Conservation (phyloP, 2,797 vertebrate genomes). For the Oophaga sylvatica region DNA sequence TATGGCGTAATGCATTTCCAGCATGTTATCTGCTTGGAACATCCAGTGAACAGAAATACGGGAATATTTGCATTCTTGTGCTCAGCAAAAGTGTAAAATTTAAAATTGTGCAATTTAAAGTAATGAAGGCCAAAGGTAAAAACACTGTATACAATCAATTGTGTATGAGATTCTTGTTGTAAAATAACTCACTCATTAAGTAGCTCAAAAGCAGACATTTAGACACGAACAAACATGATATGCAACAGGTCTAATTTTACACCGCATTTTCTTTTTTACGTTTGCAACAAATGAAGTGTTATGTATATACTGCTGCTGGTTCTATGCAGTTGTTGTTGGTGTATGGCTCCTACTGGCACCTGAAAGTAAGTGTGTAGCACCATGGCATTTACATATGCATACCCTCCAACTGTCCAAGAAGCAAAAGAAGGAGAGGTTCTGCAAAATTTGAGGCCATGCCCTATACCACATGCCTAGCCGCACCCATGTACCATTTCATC, state of each 20-base stretch:
- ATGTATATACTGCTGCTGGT: no score
- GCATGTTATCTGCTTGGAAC: neutral
- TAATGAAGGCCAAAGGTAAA: neutral
- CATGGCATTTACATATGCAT: no score
- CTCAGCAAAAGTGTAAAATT: neutral
- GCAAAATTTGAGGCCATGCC: no score
- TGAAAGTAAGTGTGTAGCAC: no score
- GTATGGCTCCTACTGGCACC: no score
- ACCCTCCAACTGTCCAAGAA: no score
- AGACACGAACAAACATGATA: neutral
- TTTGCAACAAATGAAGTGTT: no score
- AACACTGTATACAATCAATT: neutral
- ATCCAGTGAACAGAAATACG: neutral
- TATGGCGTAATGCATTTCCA: slow-evolving; percentile 2
- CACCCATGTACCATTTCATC: no score
- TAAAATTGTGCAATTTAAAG: neutral
- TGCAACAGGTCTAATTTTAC: neutral
- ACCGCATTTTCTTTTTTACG: no score
- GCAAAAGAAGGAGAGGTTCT: no score
- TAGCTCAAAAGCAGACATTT: neutral
- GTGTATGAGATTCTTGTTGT: neutral
- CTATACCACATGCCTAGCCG: no score
- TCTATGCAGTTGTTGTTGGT: no score
- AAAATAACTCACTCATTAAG: neutral
- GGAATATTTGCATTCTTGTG: neutral